A percentile compares a stretch with the other conserved stretches of the same genome.
Evolutionary conservation across 92 coral and sea anemone genomes (phyloP).

Genomic region (Actinostola sp.): DNA sequence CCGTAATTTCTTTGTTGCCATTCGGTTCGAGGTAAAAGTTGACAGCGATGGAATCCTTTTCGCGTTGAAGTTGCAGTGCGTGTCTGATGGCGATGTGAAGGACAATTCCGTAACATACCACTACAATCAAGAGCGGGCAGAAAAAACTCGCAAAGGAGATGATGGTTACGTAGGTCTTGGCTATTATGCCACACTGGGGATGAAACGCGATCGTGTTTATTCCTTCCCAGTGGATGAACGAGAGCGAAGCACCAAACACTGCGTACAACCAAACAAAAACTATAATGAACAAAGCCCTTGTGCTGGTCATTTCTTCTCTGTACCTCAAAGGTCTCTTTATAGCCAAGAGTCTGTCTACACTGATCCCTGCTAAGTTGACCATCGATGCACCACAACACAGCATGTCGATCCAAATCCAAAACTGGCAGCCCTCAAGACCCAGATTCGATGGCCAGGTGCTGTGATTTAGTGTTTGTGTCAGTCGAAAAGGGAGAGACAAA

Average conservation of each 20-base stretch:
- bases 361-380: slow-evolving; percentile 83
- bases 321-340: slow-evolving; percentile 85
- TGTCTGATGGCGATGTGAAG: slow-evolving; percentile 88
- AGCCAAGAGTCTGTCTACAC: slow-evolving; percentile 89
- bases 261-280: slow-evolving; percentile 84
- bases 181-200: slow-evolving; percentile 75
- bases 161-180: slow-evolving; percentile 82
- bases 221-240: slow-evolving; percentile 84
- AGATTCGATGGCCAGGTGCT: slow-evolving; percentile 67
- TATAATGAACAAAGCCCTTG: slow-evolving; percentile 67
- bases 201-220: slow-evolving; percentile 37
- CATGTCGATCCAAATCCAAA: slow-evolving; percentile 96
- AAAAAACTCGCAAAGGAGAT: slow-evolving; percentile 79
- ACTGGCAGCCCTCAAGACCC: slow-evolving; percentile 77
- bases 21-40: slow-evolving; percentile 71
- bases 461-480: slow-evolving; percentile 75
- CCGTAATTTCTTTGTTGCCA: slow-evolving; percentile 49
- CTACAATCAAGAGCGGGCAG: slow-evolving; percentile 80
- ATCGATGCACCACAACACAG: slow-evolving; percentile 91
- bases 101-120: slow-evolving; percentile 84
- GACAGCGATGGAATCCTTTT: slow-evolving; percentile 77
- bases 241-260: slow-evolving; percentile 66
- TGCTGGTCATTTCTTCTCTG: slow-evolving; percentile 85
- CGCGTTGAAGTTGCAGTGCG: slow-evolving; percentile 78
- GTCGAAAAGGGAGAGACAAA: slow-evolving; percentile 84